Conservation (phyloP, 2,888 invertebrate species). For the Drosophila anomelani region DNA sequence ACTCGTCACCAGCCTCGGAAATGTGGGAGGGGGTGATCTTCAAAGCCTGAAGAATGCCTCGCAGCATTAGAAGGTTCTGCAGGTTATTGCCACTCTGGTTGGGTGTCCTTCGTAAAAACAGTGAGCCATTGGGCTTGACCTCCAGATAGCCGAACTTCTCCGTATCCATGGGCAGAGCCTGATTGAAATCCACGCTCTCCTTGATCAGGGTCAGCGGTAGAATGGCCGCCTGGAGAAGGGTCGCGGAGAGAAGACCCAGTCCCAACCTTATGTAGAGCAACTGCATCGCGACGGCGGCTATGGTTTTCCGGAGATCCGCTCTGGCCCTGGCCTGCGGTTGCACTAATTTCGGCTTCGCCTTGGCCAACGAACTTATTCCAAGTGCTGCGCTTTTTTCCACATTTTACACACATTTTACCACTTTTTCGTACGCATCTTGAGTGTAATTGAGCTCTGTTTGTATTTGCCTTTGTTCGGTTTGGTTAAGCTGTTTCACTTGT, state of each 20-base stretch:
- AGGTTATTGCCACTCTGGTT: constrained; percentile 49
- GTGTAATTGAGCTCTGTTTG: constrained; percentile 66
- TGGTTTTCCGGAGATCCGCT: constrained; percentile 37
- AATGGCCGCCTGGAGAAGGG: constrained; percentile 51
- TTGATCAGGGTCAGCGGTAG: constrained; percentile 47
- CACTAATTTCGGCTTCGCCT: constrained; percentile 59
- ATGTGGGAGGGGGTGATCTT: constrained; percentile 25
- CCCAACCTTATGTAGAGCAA: constrained; percentile 13
- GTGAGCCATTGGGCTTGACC: constrained; percentile 71
- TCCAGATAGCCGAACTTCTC: constrained; percentile 73
- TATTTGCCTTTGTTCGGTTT: constrained; percentile 51
- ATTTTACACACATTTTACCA: constrained; percentile 24
- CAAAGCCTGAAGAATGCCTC: constrained; percentile 67
- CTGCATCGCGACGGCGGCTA: constrained; percentile 51
- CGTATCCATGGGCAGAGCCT: constrained; percentile 13
- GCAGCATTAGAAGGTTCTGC: constrained; percentile 67
- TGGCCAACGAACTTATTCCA: constrained; percentile 64
- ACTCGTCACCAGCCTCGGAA: constrained; percentile 19
- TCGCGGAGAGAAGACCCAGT: constrained; percentile 26
- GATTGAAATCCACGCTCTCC: constrained; percentile 26
- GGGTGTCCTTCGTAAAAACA: constrained; percentile 60
- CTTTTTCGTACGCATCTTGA: constrained; percentile 26
- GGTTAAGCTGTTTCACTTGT: constrained; percentile 53
- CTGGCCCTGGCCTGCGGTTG: constrained; percentile 59
- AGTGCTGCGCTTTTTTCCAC: constrained; percentile 55